phyloP scores from a whole-genome alignment of 2,797 vertebrate genomes.

The Pipistrellus pipistrellus region DNA sequence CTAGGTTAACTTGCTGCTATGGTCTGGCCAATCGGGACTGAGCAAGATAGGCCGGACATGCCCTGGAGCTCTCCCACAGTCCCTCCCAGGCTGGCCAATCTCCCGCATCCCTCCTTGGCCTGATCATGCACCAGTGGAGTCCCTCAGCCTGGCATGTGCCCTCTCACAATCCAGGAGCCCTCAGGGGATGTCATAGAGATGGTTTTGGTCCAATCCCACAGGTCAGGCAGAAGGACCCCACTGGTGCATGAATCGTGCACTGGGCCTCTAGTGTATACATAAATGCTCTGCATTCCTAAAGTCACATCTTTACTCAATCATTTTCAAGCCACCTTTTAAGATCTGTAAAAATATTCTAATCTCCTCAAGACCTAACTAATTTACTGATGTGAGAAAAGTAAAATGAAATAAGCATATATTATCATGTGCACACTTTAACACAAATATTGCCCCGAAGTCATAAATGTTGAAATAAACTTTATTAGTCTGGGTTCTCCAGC shows the following conservation, averaged over 20 bases:
- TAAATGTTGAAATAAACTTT: background rate
- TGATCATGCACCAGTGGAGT: no score
- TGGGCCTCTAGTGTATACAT: no score
- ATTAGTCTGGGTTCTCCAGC: background rate
- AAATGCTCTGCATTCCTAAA: background rate
- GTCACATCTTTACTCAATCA: background rate
- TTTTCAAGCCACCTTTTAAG: background rate
- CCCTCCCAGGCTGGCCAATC: no score
- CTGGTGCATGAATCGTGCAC: no score
- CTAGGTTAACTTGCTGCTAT: no score
- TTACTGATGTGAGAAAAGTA: background rate
- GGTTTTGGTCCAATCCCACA: fast-evolving
- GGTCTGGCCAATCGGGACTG: no score
- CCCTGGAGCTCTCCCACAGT: no score
- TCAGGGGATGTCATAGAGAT: no score
- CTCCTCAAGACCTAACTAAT: background rate
- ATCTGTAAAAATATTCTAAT: background rate
- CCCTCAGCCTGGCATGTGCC: no score
- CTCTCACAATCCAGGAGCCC: no score
- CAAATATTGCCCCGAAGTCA: background rate
- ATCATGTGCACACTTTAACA: background rate
- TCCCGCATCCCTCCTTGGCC: fast-evolving
- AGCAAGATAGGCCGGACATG: no score
- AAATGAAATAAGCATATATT: background rate
- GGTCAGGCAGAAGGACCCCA: no score